phyloP scores from a whole-genome alignment of 2,113 vertebrate species.

The Carlito syrichta region DNA sequence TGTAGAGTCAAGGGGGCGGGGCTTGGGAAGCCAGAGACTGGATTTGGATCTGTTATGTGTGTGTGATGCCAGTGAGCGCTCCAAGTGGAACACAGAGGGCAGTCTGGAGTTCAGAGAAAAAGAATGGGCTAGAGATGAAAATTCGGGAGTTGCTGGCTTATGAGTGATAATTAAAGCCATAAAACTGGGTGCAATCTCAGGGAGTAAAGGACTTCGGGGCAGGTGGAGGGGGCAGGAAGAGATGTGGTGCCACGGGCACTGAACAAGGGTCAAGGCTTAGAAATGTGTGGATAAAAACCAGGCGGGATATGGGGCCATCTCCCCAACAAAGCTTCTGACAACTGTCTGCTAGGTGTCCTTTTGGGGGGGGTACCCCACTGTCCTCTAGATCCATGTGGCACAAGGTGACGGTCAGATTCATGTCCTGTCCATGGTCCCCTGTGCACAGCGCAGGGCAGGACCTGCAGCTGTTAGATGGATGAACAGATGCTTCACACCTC shows the following conservation, averaged over 20 bases:
- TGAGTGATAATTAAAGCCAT: neutral
- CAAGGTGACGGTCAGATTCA: too few species aligned
- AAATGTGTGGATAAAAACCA: neutral
- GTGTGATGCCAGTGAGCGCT: neutral
- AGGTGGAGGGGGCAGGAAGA: too few species aligned
- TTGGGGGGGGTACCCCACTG: neutral
- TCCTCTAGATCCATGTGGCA: neutral
- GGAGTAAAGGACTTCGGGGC: too few species aligned
- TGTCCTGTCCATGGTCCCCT: neutral
- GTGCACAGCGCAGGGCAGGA: conserved; percentile 53
- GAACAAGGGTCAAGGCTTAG: neutral
- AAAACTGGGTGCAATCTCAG: neutral
- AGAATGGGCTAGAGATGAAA: neutral
- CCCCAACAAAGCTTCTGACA: neutral
- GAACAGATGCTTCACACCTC: neutral
- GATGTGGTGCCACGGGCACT: neutral
- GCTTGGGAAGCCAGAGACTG: neutral
- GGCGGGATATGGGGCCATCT: neutral
- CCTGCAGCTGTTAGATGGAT: conserved; percentile 59
- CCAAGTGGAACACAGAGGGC: neutral
- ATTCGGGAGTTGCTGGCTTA: neutral
- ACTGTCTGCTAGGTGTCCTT: neutral
- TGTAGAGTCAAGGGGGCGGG: neutral
- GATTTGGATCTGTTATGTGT: neutral
- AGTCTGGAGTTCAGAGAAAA: conserved; percentile 39